A percentile compares a stretch with the other conserved stretches of the same genome.
phyloP scores from a whole-genome alignment of 2,888 invertebrate genomes.

The Drosophila fulvimacula region DNA sequence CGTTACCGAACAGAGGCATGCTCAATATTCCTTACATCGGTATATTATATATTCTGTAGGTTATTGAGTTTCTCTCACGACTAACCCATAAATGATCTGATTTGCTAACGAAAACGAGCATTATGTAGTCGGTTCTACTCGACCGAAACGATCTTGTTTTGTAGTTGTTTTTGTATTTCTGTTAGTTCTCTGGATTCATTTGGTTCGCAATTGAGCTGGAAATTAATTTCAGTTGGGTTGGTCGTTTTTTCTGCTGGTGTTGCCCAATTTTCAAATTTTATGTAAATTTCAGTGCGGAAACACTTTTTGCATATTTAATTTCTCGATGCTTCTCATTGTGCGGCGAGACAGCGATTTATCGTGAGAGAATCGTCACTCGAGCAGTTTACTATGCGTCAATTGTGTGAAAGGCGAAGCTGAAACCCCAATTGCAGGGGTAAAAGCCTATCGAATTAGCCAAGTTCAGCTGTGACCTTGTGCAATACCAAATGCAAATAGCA shows the following conservation, averaged over 20 bases:
- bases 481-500: slow-evolving; percentile 20
- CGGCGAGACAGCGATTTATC: slow-evolving; percentile 47
- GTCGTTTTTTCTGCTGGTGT: slow-evolving; percentile 5
- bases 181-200: slow-evolving; percentile 21
- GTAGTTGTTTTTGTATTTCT: not conserved
- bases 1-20: not conserved
- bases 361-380: slow-evolving; percentile 52
- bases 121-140: not conserved
- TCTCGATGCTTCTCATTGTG: slow-evolving; percentile 45
- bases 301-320: slow-evolving; percentile 59
- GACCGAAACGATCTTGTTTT: not conserved
- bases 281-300: slow-evolving; percentile 73
- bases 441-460: slow-evolving; percentile 45
- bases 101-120: not conserved
- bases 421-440: slow-evolving; percentile 19
- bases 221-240: slow-evolving; percentile 32
- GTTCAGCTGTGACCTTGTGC: slow-evolving; percentile 44
- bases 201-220: slow-evolving; percentile 28
- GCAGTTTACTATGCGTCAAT: slow-evolving; percentile 33
- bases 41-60: not conserved
- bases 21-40: not conserved
- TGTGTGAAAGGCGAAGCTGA: slow-evolving; percentile 36
- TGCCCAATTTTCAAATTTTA: slow-evolving; percentile 52
- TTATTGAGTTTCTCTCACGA: not conserved
- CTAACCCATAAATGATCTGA: not conserved